Base-by-base conservation (phyloP, 1,140 invertebrate genomes). In the Melitaea cinxia region DNA sequence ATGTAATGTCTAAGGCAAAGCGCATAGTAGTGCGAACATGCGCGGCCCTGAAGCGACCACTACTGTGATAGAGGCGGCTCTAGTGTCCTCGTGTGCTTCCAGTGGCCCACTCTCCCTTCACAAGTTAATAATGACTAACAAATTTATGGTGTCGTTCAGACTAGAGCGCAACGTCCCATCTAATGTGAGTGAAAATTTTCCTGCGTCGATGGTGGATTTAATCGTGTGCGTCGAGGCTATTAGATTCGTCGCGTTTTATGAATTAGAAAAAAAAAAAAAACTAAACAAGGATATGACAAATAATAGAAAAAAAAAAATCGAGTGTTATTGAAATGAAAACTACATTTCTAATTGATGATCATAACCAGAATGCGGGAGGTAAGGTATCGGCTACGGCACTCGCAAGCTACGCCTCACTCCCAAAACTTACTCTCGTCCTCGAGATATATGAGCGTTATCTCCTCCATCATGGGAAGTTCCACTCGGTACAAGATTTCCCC, bases 401-500 rank as follows among this genome's bases (percentile, higher is more conserved):
- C 91, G 89, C 90, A 91, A 92, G 89, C 91, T 92, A 91, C 89
- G 88, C 91, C 89, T 89, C 91, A 91, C 90, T 91, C 91, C 91
- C 89, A 89, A 86, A 82, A 92, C 91, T 92, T 92, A 92, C 91
- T 89, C 88, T 92, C 91, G 89, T 92, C 95, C 94, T 96, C 95
- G 94, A 96, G 94, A 95, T 96, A 96, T 93, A 96, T 95, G 93
- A 96, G 94, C 88, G 95, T 96, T 92, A 96, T 95, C 94, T 96
- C 95, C 94, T 96, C 95, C 95, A 95, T 95, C 94, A 95, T 95
- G 91, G 95, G 95, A 93, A 96, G 94, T 94, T 96, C 95, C 94
- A 96, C 95, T 92, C 95, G 95, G 93, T 95, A 96, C 94, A 96
- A 95, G 94, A 96, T 96, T 94, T 96, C 95, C 92, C 94, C 94